Conservation (phyloP, 2,113 vertebrate species). For the Aphelocoma coerulescens region DNA sequence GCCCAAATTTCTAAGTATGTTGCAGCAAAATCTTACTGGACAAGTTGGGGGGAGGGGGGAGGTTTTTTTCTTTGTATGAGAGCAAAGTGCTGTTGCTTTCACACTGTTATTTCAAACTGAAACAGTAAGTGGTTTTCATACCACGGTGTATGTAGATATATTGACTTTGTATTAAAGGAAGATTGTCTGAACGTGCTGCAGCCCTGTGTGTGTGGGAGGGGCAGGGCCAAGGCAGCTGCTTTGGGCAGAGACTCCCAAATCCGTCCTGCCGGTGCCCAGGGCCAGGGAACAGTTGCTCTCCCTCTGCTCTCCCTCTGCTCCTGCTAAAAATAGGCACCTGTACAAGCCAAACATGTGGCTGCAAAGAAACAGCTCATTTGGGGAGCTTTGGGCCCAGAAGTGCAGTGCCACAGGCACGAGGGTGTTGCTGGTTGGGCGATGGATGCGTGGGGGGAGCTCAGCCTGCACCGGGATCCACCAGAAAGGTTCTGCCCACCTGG, state of each 20-base stretch:
- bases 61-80: slow-evolving; percentile 76
- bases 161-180: slow-evolving; percentile 99
- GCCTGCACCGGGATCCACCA: fast-evolving
- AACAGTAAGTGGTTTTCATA: slow-evolving; percentile 89
- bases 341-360: fast-evolving
- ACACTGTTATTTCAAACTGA: slow-evolving; percentile 89
- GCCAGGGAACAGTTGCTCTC: background rate
- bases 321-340: background rate
- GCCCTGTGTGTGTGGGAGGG: background rate
- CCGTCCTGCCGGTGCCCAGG: background rate
- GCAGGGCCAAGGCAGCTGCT: fast-evolving
- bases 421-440: fast-evolving
- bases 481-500: background rate
- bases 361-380: fast-evolving
- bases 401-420: fast-evolving
- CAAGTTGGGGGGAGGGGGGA: background rate
- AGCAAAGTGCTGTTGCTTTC: slow-evolving; percentile 85
- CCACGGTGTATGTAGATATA: slow-evolving; percentile 99
- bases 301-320: background rate
- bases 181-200: slow-evolving; percentile 82
- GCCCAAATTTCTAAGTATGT: slow-evolving; percentile 59
- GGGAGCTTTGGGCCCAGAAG: background rate
- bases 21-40: slow-evolving; percentile 42
- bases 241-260: fast-evolving
- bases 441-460: background rate